These are phyloP conservation scores for Drosophila maculinotata DNA, from an alignment of 2,888 invertebrate genomes.

Conservation along the genomic window DNA sequence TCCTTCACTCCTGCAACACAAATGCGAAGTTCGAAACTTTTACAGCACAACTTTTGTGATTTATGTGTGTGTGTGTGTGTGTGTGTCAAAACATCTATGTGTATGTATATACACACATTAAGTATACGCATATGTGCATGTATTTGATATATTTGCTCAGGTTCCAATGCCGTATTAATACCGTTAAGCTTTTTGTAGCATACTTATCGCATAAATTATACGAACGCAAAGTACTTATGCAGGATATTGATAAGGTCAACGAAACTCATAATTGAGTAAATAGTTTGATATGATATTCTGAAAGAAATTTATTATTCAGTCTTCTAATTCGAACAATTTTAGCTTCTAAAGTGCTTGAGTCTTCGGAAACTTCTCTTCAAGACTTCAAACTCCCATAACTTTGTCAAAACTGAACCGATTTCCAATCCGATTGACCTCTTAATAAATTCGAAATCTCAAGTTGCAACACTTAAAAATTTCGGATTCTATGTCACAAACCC, in stretches of 20 bases:
- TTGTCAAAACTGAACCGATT: too few relatives aligned
- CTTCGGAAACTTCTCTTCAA: too few relatives aligned
- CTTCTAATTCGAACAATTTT: too few relatives aligned
- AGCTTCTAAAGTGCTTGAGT: too few relatives aligned
- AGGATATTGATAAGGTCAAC: not conserved
- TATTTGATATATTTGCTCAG: not conserved
- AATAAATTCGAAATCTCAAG: too few relatives aligned
- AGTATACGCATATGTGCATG: not conserved
- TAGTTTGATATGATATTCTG: not conserved
- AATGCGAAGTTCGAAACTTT: slow-evolving; percentile 43
- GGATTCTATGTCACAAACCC: too few relatives aligned
- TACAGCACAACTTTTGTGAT: slow-evolving; percentile 37
- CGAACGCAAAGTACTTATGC: not conserved
- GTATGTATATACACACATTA: not conserved
- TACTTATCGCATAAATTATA: slow-evolving; percentile 24
- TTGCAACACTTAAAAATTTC: too few relatives aligned
- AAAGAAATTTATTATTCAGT: too few relatives aligned
- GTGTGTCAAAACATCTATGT: slow-evolving; percentile 1
- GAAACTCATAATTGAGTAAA: not conserved
- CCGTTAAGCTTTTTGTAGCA: slow-evolving; percentile 37
- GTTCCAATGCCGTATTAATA: slow-evolving; percentile 10
- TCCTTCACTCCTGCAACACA: slow-evolving; percentile 41
- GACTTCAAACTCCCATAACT: too few relatives aligned
- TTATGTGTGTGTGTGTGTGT: slow-evolving; percentile 13
- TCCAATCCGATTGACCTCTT: too few relatives aligned